Conservation (phyloP, 92 coral and sea anemone genomes). For the Bergia sp. region DNA sequence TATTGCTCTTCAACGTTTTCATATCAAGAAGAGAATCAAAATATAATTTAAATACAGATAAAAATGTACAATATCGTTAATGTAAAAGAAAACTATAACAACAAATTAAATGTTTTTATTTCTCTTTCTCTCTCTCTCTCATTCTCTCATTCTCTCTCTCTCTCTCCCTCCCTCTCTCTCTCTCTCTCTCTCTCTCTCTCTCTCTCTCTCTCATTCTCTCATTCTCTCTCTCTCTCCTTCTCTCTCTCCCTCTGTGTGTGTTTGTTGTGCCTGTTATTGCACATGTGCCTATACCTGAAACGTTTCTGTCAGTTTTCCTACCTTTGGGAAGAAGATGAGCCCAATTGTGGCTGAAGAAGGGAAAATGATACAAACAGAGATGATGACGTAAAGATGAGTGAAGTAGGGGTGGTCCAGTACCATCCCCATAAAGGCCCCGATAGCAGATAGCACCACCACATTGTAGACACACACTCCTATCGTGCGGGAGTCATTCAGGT, state of each 20-base stretch:
- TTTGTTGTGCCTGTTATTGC: too few species aligned
- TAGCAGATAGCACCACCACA: conserved; percentile 82
- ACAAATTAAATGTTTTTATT: too few species aligned
- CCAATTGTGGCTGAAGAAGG: conserved; percentile 89
- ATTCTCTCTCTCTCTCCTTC: background rate
- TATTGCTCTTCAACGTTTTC: too few species aligned
- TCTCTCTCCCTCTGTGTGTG: too few species aligned
- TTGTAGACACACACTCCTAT: conserved; percentile 97
- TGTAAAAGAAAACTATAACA: too few species aligned
- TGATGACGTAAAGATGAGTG: conserved; percentile 70
- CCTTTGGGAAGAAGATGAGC: conserved; percentile 93
- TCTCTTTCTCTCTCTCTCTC: too few species aligned
- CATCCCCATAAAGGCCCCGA: conserved; percentile 81
- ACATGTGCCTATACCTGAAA: too few species aligned
- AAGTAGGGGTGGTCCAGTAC: conserved; percentile 66
- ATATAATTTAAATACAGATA: too few species aligned
- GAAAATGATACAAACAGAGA: conserved; percentile 82
- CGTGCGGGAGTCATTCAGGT: conserved; percentile 93
- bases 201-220: background rate
- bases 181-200: background rate
- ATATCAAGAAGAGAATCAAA: too few species aligned
- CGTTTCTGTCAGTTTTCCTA: conserved; percentile 26
- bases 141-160: too few species aligned
- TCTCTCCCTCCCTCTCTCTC: background rate
- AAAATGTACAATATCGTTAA: too few species aligned